Conservation (phyloP, 2,888 invertebrate species). For the Apotomis capreana region DNA sequence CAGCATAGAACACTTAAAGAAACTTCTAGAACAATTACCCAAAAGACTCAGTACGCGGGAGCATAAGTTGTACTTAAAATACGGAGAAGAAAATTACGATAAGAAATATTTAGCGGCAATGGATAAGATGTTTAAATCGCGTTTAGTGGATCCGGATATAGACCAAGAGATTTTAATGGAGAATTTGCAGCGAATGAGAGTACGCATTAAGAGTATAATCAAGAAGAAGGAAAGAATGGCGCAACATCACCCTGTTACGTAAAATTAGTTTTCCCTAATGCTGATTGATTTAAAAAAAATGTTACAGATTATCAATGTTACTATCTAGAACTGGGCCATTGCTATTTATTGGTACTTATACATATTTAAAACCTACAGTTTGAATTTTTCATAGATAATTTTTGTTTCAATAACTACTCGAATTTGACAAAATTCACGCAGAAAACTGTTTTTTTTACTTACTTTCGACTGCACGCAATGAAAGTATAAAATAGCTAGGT, state of each 20-base stretch:
- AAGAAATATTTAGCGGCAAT: not conserved
- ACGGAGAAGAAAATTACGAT: not conserved
- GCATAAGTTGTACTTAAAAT: not conserved
- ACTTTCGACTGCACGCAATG: too few species aligned
- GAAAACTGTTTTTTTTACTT: too few species aligned
- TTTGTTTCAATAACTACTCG: too few species aligned
- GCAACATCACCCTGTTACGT: not conserved
- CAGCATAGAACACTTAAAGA: conserved; percentile 13
- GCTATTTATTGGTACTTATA: too few species aligned
- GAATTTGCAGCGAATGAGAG: conserved; percentile 14
- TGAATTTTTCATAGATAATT: too few species aligned
- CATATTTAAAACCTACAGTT: too few species aligned
- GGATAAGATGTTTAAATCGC: not conserved
- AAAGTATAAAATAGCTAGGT: too few species aligned
- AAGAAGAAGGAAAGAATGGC: not conserved
- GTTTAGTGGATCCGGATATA: conserved; percentile 1
- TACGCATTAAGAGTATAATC: not conserved
- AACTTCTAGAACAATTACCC: conserved; percentile 2
- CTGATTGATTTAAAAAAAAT: too few species aligned
- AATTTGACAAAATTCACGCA: too few species aligned
- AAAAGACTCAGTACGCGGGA: not conserved
- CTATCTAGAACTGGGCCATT: too few species aligned
- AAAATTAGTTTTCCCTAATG: too few species aligned
- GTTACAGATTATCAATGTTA: too few species aligned
- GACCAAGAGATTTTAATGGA: conserved; percentile 4